Conservation (phyloP, 2,797 vertebrate species). For the Synaphobranchus kaupii region DNA sequence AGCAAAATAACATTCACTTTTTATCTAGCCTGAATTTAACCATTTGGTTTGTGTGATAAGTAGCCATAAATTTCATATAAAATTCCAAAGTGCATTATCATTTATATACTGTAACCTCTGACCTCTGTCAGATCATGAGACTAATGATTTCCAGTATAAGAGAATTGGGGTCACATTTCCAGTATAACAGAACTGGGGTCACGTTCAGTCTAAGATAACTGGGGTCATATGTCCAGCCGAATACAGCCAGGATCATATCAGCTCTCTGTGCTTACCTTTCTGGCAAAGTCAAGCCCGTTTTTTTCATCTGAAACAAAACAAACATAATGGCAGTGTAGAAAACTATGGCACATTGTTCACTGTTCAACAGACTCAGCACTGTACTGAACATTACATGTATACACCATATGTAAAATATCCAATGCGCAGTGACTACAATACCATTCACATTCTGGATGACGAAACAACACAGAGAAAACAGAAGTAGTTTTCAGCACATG, state of each 20-base stretch:
- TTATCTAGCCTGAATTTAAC: no score
- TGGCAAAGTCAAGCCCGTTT: constrained; percentile 86
- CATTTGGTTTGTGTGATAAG: no score
- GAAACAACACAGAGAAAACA: no score
- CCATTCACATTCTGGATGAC: no score
- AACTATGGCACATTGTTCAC: neutral
- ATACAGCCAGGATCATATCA: neutral
- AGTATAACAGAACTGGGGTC: neutral
- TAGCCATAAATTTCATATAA: no score
- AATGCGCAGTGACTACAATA: no score
- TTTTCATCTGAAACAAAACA: constrained; percentile 65
- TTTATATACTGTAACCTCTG: neutral
- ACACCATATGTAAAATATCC: no score
- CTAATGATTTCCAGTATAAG: neutral
- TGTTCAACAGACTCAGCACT: neutral
- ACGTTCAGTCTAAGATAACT: neutral
- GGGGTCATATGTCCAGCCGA: neutral
- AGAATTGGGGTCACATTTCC: neutral
- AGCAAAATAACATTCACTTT: no score
- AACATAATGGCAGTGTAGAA: constrained; percentile 6
- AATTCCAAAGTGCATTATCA: neutral
- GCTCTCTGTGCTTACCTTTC: constrained; percentile 79
- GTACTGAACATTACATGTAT: neutral
- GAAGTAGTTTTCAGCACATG: no score
- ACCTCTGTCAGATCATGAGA: neutral